phyloP scores from a whole-genome alignment of 1,140 invertebrate species.

The Hirudo medicinalis region DNA sequence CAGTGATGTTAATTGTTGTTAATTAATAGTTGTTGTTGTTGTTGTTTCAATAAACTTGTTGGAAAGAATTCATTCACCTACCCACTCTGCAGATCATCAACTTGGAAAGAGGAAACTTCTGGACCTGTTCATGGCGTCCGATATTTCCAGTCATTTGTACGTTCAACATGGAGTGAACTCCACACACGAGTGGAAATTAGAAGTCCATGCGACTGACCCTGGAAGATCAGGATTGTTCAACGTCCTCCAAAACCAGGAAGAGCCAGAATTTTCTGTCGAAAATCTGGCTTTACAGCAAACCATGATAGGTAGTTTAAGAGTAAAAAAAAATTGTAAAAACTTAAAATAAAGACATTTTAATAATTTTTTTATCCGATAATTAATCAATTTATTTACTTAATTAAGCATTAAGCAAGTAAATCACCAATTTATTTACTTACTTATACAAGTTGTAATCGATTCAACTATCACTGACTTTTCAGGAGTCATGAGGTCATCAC shows the following conservation, averaged over 20 bases:
- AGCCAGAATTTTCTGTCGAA: too few species aligned
- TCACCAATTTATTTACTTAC: background rate
- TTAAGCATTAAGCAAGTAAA: too few species aligned
- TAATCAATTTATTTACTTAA: too few species aligned
- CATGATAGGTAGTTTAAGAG: background rate
- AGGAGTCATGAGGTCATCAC: background rate
- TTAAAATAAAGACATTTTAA: too few species aligned
- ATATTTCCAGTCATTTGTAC: slow-evolving; percentile 14
- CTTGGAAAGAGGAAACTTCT: background rate
- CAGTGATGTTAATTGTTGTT: background rate
- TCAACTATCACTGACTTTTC: slow-evolving; percentile 1
- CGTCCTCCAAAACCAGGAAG: too few species aligned
- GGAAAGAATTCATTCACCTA: too few species aligned
- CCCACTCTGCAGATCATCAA: slow-evolving; percentile 11
- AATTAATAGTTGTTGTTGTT: background rate
- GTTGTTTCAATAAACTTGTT: too few species aligned
- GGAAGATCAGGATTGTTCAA: too few species aligned
- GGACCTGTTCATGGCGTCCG: slow-evolving; percentile 7
- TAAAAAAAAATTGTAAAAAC: background rate
- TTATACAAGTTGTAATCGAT: background rate
- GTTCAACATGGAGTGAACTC: slow-evolving; percentile 7
- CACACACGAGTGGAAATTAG: slow-evolving; percentile 10
- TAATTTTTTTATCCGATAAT: too few species aligned
- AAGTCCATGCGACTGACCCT: background rate
- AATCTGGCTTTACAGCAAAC: slow-evolving; percentile 7